Evolutionary conservation across 2,797 vertebrate genomes (phyloP).

Genomic region (Gambusia yucatana): DNA sequence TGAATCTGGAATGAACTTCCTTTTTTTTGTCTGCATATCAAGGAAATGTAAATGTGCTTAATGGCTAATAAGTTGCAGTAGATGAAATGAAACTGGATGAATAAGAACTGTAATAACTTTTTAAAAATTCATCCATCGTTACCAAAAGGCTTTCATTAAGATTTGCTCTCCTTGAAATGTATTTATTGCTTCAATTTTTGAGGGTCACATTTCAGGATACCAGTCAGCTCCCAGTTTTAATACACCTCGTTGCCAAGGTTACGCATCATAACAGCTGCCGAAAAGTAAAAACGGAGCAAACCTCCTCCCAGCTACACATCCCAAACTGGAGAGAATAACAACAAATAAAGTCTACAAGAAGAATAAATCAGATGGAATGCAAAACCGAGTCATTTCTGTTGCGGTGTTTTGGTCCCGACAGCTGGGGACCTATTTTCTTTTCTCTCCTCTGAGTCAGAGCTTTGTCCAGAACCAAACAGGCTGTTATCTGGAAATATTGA

Average conservation of each 20-base stretch:
- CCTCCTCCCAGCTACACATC: background rate
- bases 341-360: background rate
- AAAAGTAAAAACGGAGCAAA: background rate
- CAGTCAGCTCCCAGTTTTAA: background rate
- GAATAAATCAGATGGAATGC: background rate
- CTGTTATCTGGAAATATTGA: constrained; percentile 64
- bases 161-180: background rate
- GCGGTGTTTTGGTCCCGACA: constrained; percentile 51
- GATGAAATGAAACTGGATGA: background rate
- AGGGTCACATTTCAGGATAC: background rate
- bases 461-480: constrained; percentile 78
- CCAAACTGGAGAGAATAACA: background rate
- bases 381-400: background rate
- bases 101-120: background rate
- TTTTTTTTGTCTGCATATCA: background rate
- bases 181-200: background rate
- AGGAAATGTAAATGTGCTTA: background rate
- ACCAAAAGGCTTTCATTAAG: background rate
- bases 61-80: background rate
- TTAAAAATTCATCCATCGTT: background rate
- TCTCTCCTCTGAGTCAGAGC: constrained; percentile 59
- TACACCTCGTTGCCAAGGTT: background rate
- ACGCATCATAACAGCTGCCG: background rate
- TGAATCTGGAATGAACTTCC: background rate
- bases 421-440: constrained; percentile 76